Conservation (phyloP, 1,140 invertebrate genomes). For the Drosophila lini region DNA sequence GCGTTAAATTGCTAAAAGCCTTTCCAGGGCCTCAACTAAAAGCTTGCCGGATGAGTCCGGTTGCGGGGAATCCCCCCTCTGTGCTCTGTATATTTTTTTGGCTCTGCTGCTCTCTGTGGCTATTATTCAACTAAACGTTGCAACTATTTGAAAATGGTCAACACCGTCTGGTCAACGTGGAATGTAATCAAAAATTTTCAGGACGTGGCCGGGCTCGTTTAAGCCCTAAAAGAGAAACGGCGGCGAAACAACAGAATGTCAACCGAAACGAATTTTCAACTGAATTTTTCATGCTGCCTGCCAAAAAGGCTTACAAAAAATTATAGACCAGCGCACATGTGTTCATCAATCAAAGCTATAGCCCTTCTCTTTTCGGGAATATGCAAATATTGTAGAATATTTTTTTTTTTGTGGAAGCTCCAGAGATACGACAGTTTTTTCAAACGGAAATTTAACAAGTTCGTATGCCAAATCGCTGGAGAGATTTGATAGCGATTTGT, state of each 20-base stretch:
- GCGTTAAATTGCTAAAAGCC: constrained; percentile 82
- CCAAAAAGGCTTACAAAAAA: constrained; percentile 17
- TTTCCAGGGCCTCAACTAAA: constrained; percentile 72
- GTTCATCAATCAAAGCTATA: constrained; percentile 79
- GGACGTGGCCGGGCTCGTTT: constrained; percentile 36
- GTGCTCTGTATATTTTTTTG: constrained; percentile 3
- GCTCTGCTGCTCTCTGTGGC: constrained; percentile 47
- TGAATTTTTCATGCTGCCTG: constrained; percentile 36
- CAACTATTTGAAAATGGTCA: constrained; percentile 74
- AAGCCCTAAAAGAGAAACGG: constrained; percentile 11
- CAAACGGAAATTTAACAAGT: constrained; percentile 7
- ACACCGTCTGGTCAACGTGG: constrained; percentile 63
- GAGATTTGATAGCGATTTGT: constrained; percentile 40
- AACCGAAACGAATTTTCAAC: constrained; percentile 55
- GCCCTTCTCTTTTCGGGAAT: constrained; percentile 18
- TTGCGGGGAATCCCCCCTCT: not conserved
- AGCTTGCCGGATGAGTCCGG: constrained; percentile 35
- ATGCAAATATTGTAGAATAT: constrained; percentile 40
- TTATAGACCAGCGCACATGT: constrained; percentile 58
- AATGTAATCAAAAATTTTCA: constrained; percentile 76
- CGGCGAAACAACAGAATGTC: constrained; percentile 55
- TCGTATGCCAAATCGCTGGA: constrained; percentile 9
- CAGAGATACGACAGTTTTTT: constrained; percentile 1
- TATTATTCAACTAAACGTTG: constrained; percentile 83
- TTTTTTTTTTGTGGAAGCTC: not conserved